Conservation (phyloP, 2,797 vertebrate species). For the Ciconia nigra region DNA sequence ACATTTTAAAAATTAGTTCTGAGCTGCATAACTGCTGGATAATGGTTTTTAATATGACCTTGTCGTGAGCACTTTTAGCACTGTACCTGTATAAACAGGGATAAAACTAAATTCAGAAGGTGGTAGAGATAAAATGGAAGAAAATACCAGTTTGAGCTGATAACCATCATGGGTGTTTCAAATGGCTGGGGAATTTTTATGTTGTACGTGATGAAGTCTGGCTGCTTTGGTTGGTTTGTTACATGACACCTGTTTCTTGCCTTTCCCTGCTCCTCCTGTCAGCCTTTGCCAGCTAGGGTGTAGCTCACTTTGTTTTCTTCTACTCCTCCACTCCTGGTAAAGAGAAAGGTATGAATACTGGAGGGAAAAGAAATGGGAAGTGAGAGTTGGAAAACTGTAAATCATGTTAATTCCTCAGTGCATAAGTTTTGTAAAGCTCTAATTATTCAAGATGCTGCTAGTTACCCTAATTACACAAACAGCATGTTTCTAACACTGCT, state of each 20-base stretch:
- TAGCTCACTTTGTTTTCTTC: not conserved
- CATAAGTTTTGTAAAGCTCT: not conserved
- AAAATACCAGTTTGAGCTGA: not conserved
- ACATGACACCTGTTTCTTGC: not conserved
- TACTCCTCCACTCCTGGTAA: not conserved
- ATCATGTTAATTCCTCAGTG: not conserved
- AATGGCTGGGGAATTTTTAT: not conserved
- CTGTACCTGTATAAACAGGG: not conserved
- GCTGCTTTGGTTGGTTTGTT: not conserved
- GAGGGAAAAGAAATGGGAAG: not conserved
- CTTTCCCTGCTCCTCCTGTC: not conserved
- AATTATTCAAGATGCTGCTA: not conserved
- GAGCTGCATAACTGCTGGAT: not conserved
- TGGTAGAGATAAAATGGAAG: not conserved
- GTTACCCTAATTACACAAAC: not conserved
- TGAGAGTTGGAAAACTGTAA: not conserved
- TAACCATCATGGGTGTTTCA: not conserved
- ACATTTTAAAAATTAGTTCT: not conserved
- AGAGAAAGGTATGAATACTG: not conserved
- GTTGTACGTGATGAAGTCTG: not conserved
- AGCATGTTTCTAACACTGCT: not conserved
- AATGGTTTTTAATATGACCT: not conserved
- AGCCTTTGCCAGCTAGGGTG: not conserved
- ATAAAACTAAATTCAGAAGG: not conserved
- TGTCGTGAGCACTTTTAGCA: not conserved